Base-by-base conservation (phyloP, 1,140 invertebrate species). In the Dryas iulia region DNA sequence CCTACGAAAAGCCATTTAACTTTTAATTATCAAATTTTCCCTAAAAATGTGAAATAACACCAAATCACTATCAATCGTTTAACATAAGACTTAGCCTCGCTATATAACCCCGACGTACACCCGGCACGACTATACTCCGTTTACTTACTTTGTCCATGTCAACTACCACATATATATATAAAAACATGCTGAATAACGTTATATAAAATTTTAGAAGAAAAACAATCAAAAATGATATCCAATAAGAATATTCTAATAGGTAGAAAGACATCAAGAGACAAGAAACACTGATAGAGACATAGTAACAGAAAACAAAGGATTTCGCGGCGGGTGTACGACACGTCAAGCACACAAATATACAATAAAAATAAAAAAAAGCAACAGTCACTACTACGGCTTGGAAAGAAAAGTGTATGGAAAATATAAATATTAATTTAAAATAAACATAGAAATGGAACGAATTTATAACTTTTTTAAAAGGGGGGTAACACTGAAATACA, bases 321-420 rank as follows among this genome's bases (percentile, higher is more conserved):
- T 59, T 78, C 75, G 76, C 79, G 79, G 78, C 73, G 77, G 77
- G 74, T 77, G 73, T 77, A 77, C 78, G 65, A 69, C 67, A 79
- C 74, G 70, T 73, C 47, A 82, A 85, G 83, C 83, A 83, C 79
- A 85, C 77, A 77, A 76, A 85, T 82, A 79, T 74, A 85, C 80
- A 78, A 61, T 83, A 79, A 73, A 76, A 80, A 80, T 81, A 83
- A 73, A 63, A 75, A 79, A 74, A 81, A 71, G 79, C 79, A 70
- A 70, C 59, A 74, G 21, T 61, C 62, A 76, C 72, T 72, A 71
- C 35, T 72, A 71, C 35, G 59, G 33, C 68, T 74, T 73, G 70
- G 69, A 69, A 72, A 25, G 58, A 66, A 70, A 74, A 64, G 63
- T 62, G 18, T n/a, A n/a, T n/a, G n/a, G n/a, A n/a, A n/a, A n/a